These are phyloP conservation scores for Corythaeola cristata DNA, from an alignment of 2,113 vertebrate species.

Conservation along the genomic window DNA sequence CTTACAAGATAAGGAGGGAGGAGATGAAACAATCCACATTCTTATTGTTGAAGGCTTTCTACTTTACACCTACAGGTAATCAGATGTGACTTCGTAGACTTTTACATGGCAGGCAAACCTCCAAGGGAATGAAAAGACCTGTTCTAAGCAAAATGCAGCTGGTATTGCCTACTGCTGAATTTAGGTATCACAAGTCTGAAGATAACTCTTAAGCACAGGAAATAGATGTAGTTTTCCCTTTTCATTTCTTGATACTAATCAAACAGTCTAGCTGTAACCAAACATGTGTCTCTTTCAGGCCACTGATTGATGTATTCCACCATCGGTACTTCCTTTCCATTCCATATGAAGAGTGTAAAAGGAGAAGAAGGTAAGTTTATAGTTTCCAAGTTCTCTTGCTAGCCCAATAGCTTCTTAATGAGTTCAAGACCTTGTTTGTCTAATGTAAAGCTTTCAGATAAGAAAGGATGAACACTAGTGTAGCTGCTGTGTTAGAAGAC, in stretches of 20 bases:
- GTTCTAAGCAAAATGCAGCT: not conserved
- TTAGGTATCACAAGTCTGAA: not conserved
- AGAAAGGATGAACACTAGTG: not conserved
- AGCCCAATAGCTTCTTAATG: not conserved
- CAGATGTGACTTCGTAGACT: not conserved
- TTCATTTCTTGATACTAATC: not conserved
- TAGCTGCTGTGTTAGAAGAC: not conserved
- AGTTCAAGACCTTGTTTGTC: not conserved
- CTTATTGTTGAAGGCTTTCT: conserved; percentile 95
- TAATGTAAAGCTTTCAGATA: not conserved
- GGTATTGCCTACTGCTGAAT: not conserved
- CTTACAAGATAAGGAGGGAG: conserved; percentile 46
- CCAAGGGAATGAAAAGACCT: not conserved
- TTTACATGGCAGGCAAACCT: not conserved
- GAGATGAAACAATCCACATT: conserved; percentile 81
- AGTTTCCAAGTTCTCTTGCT: not conserved
- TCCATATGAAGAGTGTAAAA: conserved; percentile 94
- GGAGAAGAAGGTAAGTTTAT: conserved; percentile 86
- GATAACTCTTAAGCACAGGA: not conserved
- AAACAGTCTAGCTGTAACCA: not conserved
- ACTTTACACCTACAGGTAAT: conserved; percentile 90
- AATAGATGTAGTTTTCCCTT: not conserved
- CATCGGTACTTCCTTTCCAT: conserved; percentile 91
- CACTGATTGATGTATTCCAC: conserved; percentile 89
- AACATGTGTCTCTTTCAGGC: conserved; percentile 67